Evolutionary conservation across 2,888 invertebrate genomes (phyloP), one percentile per base, ranked within the genome.

Genomic region (Tiliacea aurago): DNA sequence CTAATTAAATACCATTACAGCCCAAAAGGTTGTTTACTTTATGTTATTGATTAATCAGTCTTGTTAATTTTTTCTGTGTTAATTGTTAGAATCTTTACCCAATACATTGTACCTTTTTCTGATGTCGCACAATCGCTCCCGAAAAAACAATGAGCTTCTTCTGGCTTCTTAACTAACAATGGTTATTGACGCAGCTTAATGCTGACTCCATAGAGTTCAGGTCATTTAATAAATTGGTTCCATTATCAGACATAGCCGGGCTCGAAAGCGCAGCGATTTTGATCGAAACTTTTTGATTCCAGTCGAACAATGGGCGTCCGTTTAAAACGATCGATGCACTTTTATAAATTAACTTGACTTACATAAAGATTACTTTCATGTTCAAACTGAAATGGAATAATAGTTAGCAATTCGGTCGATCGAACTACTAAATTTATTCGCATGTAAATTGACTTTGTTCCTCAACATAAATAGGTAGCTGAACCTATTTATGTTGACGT

Each of bases 231-330:
- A 86, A 87, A 90, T 89, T 88, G 81, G 75, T 81, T 85, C 87
- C 84, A 90, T 90, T 90, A 90, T 89, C 87, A 88, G 87, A 86
- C 88, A 89, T 87, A 81, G 87, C 87, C 85, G 73, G 79, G 81
- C 79, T 78, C 80, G 76, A 85, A 74, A 85, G 84, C 80, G 82
- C 83, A 81, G 68, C 85, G 81, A 90, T 90, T 90, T 89, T 87
- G 88, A 90, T 85, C 79, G 70, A 80, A 89, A 90, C 83, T 89
- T 90, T 89, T 87, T 87, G 87, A 88, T 86, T 87, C 81, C 20
- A 77, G 18, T 15, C 83, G 87, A 86, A 86, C 87, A 86, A 67
- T 76, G 71, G 13, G 33, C 62, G 67, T 13, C 65, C 43, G 37
- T 70, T 80, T 73, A 56, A 62, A 71, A 76, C 33, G 58, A 73